Percentiles rank a stretch among this genome's conserved stretches.
These are phyloP conservation scores for Chrysolina americana DNA, from an alignment of 2,888 invertebrate genomes.

Conservation along the genomic window DNA sequence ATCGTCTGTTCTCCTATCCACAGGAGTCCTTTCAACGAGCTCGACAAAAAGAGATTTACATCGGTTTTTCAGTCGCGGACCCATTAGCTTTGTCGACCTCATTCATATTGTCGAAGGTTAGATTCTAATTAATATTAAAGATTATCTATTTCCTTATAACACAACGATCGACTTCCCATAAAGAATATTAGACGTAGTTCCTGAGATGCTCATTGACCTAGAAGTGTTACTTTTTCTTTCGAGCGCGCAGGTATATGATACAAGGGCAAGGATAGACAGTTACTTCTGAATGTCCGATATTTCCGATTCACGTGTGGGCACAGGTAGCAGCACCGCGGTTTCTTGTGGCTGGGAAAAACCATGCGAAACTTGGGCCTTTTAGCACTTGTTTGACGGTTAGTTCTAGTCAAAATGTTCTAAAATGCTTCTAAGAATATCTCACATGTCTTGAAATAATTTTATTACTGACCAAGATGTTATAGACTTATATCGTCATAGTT, in stretches of 20 bases:
- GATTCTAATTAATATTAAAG: constrained; percentile 22
- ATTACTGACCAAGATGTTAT: no score
- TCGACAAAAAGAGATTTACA: constrained; percentile 1
- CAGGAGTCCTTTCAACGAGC: not conserved
- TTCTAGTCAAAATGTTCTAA: no score
- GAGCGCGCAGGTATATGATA: constrained; percentile 7
- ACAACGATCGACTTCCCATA: constrained; percentile 22
- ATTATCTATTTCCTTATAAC: constrained; percentile 30
- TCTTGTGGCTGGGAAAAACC: not conserved
- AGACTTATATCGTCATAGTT: no score
- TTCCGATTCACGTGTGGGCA: constrained; percentile 2
- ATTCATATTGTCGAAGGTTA: constrained; percentile 26
- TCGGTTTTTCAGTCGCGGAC: no score
- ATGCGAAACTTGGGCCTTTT: not conserved
- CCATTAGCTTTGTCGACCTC: constrained; percentile 25
- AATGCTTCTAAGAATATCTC: no score
- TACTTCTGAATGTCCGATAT: constrained; percentile 19
- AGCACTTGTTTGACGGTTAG: no score
- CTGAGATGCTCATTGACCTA: constrained; percentile 30
- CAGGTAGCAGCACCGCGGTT: not conserved
- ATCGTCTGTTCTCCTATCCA: not conserved
- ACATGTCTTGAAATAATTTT: no score
- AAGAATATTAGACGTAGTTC: constrained; percentile 12
- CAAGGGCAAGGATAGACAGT: constrained; percentile 26
- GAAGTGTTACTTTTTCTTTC: constrained; percentile 27